Base-by-base conservation (phyloP, 2,888 invertebrate species). In the Agriotes lineatus region DNA sequence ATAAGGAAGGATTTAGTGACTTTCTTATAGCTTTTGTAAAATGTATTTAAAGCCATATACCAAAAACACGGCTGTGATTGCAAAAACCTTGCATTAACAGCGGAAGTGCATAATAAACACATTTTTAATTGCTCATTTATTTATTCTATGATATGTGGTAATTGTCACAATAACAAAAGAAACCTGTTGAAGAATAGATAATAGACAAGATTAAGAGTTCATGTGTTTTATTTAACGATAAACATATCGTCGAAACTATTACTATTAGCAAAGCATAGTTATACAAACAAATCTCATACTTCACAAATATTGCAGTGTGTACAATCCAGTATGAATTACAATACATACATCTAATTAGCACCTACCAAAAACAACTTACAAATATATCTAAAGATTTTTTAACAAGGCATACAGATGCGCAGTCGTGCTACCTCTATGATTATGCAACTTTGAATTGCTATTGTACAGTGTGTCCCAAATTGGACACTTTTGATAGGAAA, bases 131-230 rank as follows among this genome's bases (percentile, higher is more conserved):
- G 18, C 52, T 52, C 7, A 30, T 52, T 52, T 52, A 18, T 52
- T 52, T 52, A 30, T 52, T 52, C 10, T 19, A 9, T 30, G 52
- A 52, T 52, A 52, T 52, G 52, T 52, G 52, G n/a, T 52, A 52
- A 52, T 33, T 52, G 10, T 35, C 33, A 52, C 52, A 52, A 33
- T n/a, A 19, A 25, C 1, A 14, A 42, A 18, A 37, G 4, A 37
- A 37, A 44, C 4, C n/a, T 30, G 5, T 52, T 52, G 1, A 52
- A 52, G 50, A 30, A 48, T 20, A 48, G 4, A 22, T 9, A 25
- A 48, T 48, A 48, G 22, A 48, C 48, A 48, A 12, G 3, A 48
- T 48, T 12, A 45, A 50, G 30, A 14, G 19, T 19, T 52, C 18
- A 52, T 33, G 16, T 52, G 33, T 33, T 52, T 52, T 52, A 52